Evolutionary conservation across 2,113 vertebrate genomes (phyloP).

Genomic region (Mionectes macconnelli): DNA sequence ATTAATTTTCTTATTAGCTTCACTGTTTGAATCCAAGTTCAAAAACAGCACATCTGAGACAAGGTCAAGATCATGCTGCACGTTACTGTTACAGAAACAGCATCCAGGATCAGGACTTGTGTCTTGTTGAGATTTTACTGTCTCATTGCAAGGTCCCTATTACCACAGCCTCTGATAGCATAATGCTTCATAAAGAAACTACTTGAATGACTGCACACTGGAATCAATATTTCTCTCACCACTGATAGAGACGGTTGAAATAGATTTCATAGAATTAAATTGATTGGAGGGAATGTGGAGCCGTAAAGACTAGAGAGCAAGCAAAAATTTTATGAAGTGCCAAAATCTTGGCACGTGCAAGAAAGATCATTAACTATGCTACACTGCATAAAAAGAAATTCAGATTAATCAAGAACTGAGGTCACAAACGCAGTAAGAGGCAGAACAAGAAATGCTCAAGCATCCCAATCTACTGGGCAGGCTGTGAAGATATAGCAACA

Average conservation of each 20-base stretch:
- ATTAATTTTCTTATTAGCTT: not conserved
- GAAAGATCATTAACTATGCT: not conserved
- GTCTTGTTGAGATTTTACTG: not conserved
- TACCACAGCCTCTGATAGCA: not conserved
- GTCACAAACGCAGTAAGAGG: not conserved
- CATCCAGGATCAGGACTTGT: not conserved
- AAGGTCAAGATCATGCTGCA: not conserved
- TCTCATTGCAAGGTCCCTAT: not conserved
- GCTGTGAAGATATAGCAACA: not conserved
- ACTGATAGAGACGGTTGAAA: not conserved
- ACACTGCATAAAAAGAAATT: not conserved
- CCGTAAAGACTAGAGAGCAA: not conserved
- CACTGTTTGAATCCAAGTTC: not conserved
- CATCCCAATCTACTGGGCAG: not conserved
- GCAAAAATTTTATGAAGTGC: not conserved
- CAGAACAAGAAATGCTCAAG: not conserved
- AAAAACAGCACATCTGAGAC: not conserved
- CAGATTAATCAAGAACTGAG: not conserved
- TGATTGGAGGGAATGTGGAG: not conserved
- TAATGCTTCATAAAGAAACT: not conserved
- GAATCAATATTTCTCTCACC: constrained; percentile 8
- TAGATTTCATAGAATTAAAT: not conserved
- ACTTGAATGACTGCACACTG: not conserved
- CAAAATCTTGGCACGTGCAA: not conserved
- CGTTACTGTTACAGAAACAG: not conserved